phyloP scores from a whole-genome alignment of 2,888 invertebrate genomes.

The Bugulina stolonifera region DNA sequence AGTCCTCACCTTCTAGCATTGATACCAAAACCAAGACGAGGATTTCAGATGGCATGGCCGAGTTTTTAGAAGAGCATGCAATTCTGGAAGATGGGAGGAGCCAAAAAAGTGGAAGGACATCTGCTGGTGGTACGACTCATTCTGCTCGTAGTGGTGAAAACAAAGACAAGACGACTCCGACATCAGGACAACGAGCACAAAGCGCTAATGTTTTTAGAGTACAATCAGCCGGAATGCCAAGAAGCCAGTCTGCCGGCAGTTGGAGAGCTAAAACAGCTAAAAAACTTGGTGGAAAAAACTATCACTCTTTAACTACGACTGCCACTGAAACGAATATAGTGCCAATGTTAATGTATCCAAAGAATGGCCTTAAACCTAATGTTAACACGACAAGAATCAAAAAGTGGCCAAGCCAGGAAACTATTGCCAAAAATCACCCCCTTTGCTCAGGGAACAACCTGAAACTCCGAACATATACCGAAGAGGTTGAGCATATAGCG shows the following conservation, averaged over 20 bases:
- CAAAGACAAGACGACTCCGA: constrained; percentile 28
- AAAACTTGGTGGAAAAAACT: constrained; percentile 33
- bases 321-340: constrained; percentile 37
- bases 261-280: constrained; percentile 33
- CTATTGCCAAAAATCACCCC: constrained; percentile 20
- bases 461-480: constrained; percentile 12
- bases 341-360: constrained; percentile 48
- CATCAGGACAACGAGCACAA: constrained; percentile 31
- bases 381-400: background rate
- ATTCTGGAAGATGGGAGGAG: background rate
- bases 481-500: background rate
- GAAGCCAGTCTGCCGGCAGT: constrained; percentile 34
- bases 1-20: constrained; percentile 46
- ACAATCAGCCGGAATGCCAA: constrained; percentile 29
- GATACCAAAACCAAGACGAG: constrained; percentile 44
- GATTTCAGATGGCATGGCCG: background rate
- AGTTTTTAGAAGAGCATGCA: background rate
- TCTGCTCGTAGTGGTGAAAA: background rate
- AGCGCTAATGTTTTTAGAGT: background rate
- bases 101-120: constrained; percentile 4
- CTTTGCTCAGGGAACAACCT: constrained; percentile 9
- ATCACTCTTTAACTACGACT: constrained; percentile 34
- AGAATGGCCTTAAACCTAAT: constrained; percentile 12
- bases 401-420: constrained; percentile 19
- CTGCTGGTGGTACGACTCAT: constrained; percentile 8